Evolutionary conservation across 1,140 invertebrate species (phyloP).

Genomic region (Hycleus phaleratus): DNA sequence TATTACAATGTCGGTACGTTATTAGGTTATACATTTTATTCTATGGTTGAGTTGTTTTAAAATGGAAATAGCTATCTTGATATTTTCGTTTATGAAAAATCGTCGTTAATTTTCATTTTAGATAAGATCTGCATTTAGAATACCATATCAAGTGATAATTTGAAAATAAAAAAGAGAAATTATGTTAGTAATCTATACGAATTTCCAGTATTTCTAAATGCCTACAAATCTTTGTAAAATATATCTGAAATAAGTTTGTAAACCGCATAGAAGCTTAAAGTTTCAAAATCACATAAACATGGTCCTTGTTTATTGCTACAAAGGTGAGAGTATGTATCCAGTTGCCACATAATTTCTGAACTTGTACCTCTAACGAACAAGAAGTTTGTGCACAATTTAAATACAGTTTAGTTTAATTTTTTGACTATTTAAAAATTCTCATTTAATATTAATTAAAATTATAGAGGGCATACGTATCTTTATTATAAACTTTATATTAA

Average conservation of each 20-base stretch:
- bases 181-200: no score
- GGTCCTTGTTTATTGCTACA: conserved; percentile 8
- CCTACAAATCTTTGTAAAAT: conserved; percentile 8
- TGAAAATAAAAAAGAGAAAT: no score
- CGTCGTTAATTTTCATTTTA: conserved; percentile 11
- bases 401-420: no score
- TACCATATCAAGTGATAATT: no score
- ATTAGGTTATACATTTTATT: conserved; percentile 5
- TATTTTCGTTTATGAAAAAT: conserved; percentile 1
- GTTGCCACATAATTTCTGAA: conserved; percentile 9
- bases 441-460: conserved; percentile 7
- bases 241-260: conserved; percentile 7
- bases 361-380: conserved; percentile 2
- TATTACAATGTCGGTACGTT: not conserved
- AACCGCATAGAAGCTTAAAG: conserved; percentile 12
- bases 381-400: no score
- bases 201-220: no score
- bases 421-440: no score
- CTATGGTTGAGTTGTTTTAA: not conserved
- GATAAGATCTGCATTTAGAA: no score
- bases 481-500: conserved; percentile 8
- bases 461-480: conserved; percentile 3
- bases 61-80: conserved; percentile 9
- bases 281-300: conserved; percentile 14
- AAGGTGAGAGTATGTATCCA: conserved; percentile 6